Evolutionary conservation across 92 coral and sea anemone genomes (phyloP), one percentile per base, ranked within the genome.

Genomic region (Porites cylindrica): DNA sequence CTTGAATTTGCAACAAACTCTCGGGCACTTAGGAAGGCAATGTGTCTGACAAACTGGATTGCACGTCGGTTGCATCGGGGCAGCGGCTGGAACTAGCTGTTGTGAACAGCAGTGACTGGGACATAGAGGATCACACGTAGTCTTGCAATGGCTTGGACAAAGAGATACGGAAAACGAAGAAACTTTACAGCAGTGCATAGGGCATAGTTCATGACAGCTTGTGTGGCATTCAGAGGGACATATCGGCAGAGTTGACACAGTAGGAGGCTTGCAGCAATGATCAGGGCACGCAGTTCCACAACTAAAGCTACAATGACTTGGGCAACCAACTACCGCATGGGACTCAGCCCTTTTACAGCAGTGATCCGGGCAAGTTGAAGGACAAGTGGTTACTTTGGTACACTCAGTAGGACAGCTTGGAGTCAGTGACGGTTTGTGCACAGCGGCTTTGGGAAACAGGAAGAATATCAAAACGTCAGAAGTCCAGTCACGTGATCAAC

Each of bases 21-120:
- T 85, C 14, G 91, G 91, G 32, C 96, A 91, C 52, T 90, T 23
- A 17, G 98, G 83, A 29, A 83, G 89, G 69, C 98, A 94, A 61
- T 89, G n/a, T 17, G 81, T 73, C 1, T 13, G 47, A 20, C 90
- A 79, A 61, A 56, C 32, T 50, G 71, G 59, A 10, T 51, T 51
- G 76, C 78, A 78, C 6, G 90, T 64, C 0, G 79, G 81, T 16
- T 88, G 90, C 19, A 83, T 66, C 2, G 83, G 82, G 7, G 88
- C 71, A 12, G 84, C 86, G 3, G 90, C 76, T 13, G 90, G 90
- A 18, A 10, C 38, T n/a, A 14, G 52, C 58, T 51, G 85, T 16
- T 79, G 79, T 38, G 85, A 68, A 62, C 95, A 92, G 53, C 95
- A 92, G 51, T 87, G 77, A 21, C 79, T 86, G 3, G 95, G 95